These are phyloP conservation scores for Parotocinclus haroldoi DNA, from an alignment of 2,797 vertebrate genomes.

Conservation along the genomic window DNA sequence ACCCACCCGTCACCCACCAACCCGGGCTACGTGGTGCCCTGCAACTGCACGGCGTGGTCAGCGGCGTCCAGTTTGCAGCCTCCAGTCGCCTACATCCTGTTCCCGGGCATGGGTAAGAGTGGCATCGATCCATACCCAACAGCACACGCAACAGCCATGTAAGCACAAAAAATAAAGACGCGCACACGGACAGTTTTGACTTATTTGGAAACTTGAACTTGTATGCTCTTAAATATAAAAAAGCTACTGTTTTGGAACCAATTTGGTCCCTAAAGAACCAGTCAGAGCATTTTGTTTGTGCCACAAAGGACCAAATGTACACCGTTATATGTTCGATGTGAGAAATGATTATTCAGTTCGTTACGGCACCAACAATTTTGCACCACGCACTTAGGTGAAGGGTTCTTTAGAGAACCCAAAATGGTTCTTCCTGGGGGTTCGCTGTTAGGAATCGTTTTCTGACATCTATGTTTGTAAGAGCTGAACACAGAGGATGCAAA, in stretches of 20 bases:
- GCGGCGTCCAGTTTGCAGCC: conserved; percentile 92
- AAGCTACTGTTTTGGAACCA: not conserved
- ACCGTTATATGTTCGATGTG: not conserved
- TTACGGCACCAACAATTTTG: not conserved
- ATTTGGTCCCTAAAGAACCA: not conserved
- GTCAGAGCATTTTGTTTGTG: too few species aligned
- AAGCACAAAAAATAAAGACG: conserved; percentile 59
- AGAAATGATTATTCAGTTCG: not conserved
- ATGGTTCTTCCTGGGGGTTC: not conserved
- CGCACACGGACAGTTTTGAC: conserved; percentile 45
- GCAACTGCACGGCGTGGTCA: conserved; percentile 98
- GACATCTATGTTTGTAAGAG: not conserved
- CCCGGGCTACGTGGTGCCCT: conserved; percentile 97
- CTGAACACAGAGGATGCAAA: not conserved
- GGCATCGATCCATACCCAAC: conserved; percentile 97
- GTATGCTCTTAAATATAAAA: conserved; percentile 52
- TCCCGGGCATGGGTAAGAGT: conserved; percentile 98
- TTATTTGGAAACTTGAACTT: conserved; percentile 76
- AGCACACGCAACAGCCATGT: conserved; percentile 95
- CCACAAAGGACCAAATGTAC: too few species aligned
- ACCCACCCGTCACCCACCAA: conserved; percentile 98
- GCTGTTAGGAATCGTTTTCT: not conserved
- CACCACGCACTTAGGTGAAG: not conserved
- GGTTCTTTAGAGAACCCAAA: not conserved
- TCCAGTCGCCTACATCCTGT: conserved; percentile 98